Base-by-base conservation (phyloP, 1,140 invertebrate genomes). In the Caenorhabditis brenneri region DNA sequence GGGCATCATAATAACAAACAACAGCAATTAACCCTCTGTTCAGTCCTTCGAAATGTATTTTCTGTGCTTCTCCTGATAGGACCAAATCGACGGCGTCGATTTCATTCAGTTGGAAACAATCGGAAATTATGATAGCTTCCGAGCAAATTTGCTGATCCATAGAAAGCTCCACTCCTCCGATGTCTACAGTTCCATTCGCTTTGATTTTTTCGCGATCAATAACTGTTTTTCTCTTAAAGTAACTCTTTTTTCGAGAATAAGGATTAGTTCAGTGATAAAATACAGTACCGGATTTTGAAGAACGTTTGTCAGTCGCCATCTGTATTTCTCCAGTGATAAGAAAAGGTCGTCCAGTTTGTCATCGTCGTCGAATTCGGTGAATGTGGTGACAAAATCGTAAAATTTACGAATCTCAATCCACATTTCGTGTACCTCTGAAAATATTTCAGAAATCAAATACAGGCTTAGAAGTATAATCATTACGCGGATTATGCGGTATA, bases 1-100 rank as follows among this genome's bases (percentile, higher is more conserved):
- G 84, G 4, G 65, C 65, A 49, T 85, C 84, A 51, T 85, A 85
- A 42, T 85, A 85, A 81, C 84, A 85, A 24, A 80, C 51, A 19
- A 85, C 84, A 69, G 84, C 84, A n/a, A 78, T 49, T 12, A 85
- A 42, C 19, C 84, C 84, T 53, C 84, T 33, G 9, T 55, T 46
- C 5, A 85, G 27, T 22, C 42, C 51, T 42, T 74, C 80, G 27
- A 81, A 81, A 51, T 81, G 55, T 10, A 48, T 53, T 49, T 55
- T 51, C 49, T 84, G 83, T 10, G 79, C 36, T 69, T 84, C 83
- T 65, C 83, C 82, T 5, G 82, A 15, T 15, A 84, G 19, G 27
- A 84, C 36, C 29, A 84, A n/a, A n/a, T 84, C 82, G 22, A 79
- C 33, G 3, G 82, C 27, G n/a, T 84, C 74, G 15, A 65, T 29